Evolutionary conservation across 2,888 invertebrate species (phyloP), one percentile per base, ranked within the genome.

Genomic region (Euplagia quadripunctaria): DNA sequence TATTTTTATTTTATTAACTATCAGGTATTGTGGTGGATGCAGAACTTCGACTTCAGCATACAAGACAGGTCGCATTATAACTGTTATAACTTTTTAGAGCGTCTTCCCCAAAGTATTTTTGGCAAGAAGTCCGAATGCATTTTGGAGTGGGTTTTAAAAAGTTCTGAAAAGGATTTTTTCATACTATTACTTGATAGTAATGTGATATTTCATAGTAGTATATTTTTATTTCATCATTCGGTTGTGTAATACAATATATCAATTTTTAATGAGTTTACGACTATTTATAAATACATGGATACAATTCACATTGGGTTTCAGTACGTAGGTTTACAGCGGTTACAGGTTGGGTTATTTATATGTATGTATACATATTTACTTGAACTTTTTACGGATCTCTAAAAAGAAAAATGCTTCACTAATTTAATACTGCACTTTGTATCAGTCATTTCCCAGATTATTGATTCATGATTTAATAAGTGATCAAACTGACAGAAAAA

Each of bases 1-100:
- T 78, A 79, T 76, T 76, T 83, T 74, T 76, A 82, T 67, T 41
- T 49, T 73, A 63, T 69, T 64, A 82, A 74, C 72, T 74, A 82
- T 70, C 73, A 72, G 65, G 71, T 68, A 81, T 75, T 81, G 67
- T 77, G 67, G 42, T 72, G 42, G 55, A 43, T 31, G 52, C 52
- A 68, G 46, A 49, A 55, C 68, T 68, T n/a, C 6, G 16, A 42
- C 11, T 52, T 42, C 11, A 31, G 42, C 17, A n/a, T 52, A 55
- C 31, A 66, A 51, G 67, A 3, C 49, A 11, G 52, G 41, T 11
- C 41, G 41, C 31, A 20, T 65, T 65, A 49, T 46, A 20, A 11
- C 8, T 20, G 20, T 20, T 12, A 20, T 20, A 20, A 58, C 12
- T 58, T 55, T 20, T n/a, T 17, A 55, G 9, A 4, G 8, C n/a